A percentile compares a stretch with the other conserved stretches of the same genome.
These are phyloP conservation scores for Sturnira hondurensis DNA, from an alignment of 2,113 vertebrate genomes.

Conservation along the genomic window DNA sequence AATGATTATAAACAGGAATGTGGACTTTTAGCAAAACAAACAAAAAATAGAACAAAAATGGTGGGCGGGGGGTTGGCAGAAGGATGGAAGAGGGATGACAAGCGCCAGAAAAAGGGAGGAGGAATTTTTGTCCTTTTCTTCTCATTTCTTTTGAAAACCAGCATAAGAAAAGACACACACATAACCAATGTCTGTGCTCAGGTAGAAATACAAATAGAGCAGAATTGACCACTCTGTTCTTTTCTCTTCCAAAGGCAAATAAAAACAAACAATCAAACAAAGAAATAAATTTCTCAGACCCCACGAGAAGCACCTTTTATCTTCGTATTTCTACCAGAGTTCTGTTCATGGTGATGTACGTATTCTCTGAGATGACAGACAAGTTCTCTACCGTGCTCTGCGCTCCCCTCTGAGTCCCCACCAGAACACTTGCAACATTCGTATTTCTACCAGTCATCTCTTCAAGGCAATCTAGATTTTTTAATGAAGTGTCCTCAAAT, in stretches of 20 bases:
- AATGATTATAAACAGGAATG: not conserved
- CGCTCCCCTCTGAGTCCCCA: not conserved
- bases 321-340: not conserved
- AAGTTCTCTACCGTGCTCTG: not conserved
- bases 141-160: not conserved
- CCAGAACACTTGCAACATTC: not conserved
- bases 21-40: not conserved
- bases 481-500: not conserved
- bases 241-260: not conserved
- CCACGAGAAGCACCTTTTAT: not conserved
- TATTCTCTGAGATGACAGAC: not conserved
- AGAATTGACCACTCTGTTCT: constrained; percentile 27
- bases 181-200: constrained; percentile 60
- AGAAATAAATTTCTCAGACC: not conserved
- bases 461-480: not conserved
- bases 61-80: not conserved
- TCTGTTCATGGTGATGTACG: not conserved
- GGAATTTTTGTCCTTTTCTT: not conserved
- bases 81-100: no score
- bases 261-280: not conserved
- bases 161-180: not conserved
- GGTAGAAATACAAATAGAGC: constrained; percentile 72
- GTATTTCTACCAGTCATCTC: not conserved
- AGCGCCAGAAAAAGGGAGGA: not conserved
- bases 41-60: not conserved